Conservation (phyloP, 2,888 invertebrate species). For the Slavum lentiscoides region DNA sequence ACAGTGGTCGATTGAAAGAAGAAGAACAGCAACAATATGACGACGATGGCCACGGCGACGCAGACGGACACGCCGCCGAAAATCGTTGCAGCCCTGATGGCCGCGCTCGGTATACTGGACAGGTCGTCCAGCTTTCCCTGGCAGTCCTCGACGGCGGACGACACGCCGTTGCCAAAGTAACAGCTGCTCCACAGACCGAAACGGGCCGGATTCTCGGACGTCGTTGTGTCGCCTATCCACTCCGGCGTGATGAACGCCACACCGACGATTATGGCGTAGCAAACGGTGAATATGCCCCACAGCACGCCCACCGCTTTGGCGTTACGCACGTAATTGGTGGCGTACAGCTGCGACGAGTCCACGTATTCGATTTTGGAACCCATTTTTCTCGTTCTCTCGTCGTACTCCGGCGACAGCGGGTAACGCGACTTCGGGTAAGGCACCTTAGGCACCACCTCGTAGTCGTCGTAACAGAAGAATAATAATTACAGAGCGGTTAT, state of each 20-base stretch:
- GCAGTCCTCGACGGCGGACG: conserved; percentile 80
- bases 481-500: too few species aligned
- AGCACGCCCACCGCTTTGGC: conserved; percentile 94
- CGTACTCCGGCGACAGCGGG: too few species aligned
- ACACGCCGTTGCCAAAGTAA: conserved; percentile 64
- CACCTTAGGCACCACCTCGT: background rate
- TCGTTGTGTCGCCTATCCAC: conserved; percentile 75
- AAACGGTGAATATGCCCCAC: conserved; percentile 97
- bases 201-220: conserved; percentile 84
- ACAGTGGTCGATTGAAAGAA: conserved; percentile 90
- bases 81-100: conserved; percentile 86
- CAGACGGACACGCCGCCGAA: conserved; percentile 84
- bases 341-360: conserved; percentile 86
- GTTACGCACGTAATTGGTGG: conserved; percentile 87
- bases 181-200: conserved; percentile 93
- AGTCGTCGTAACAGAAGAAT: background rate
- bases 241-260: conserved; percentile 95
- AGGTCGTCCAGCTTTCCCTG: conserved; percentile 83
- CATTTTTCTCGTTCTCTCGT: conserved; percentile 63
- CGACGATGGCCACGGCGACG: conserved; percentile 82
- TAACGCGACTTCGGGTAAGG: too few species aligned
- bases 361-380: conserved; percentile 92
- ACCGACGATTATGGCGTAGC: conserved; percentile 92
- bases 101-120: conserved; percentile 76
- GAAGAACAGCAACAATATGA: conserved; percentile 87